Percentiles rank a stretch among this genome's conserved stretches.
These are phyloP conservation scores for Corythaixoides concolor DNA, from an alignment of 2,113 vertebrate species.

Conservation along the genomic window DNA sequence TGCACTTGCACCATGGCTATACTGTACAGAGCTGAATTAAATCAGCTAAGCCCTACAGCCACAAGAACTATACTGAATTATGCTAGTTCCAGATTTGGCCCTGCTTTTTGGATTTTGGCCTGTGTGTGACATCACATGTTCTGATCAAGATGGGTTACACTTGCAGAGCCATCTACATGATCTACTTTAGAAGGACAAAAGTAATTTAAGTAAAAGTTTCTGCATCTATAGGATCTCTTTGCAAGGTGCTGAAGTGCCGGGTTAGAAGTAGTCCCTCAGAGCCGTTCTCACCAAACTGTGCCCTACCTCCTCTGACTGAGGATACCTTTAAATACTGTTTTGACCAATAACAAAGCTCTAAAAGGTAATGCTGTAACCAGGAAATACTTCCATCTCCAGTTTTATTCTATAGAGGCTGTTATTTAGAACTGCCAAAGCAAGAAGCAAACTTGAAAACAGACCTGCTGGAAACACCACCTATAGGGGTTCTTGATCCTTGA, in stretches of 20 bases:
- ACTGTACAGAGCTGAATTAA: neutral
- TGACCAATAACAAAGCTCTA: neutral
- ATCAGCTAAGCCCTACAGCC: neutral
- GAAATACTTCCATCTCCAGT: neutral
- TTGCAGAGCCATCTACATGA: neutral
- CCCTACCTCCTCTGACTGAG: rapidly evolving
- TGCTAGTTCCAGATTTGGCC: neutral
- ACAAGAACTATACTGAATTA: neutral
- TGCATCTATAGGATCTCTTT: neutral
- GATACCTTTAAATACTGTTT: neutral
- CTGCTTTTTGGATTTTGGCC: neutral
- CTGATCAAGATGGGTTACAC: neutral
- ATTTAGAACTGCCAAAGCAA: neutral
- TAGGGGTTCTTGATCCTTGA: neutral
- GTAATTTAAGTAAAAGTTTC: neutral
- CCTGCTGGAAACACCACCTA: neutral
- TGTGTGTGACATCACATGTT: neutral
- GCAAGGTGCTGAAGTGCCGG: neutral
- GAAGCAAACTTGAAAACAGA: neutral
- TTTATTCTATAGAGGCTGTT: neutral
- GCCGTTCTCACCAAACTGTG: neutral
- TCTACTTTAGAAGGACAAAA: neutral
- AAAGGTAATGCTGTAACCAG: neutral
- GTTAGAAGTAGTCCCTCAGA: neutral
- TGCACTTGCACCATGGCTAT: neutral